Conservation (phyloP, 1,140 invertebrate species). For the Leptopilina clavipes region DNA sequence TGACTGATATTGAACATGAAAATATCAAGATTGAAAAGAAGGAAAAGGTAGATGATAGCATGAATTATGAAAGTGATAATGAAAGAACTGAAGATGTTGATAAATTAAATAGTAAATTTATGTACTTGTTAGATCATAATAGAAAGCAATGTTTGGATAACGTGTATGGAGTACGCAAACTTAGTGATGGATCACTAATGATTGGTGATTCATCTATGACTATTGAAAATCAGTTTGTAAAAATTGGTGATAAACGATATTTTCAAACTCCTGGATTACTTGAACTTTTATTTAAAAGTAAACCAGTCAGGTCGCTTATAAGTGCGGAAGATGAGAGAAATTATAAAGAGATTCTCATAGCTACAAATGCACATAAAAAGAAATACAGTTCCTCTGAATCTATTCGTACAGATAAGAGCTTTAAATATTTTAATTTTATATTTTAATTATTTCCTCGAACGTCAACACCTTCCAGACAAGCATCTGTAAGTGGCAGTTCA, state of each 20-base stretch:
- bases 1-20: background rate
- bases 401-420: constrained; percentile 32
- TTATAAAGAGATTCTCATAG: constrained; percentile 48
- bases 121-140: too few species aligned
- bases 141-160: too few species aligned
- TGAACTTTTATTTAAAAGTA: too few species aligned
- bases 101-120: too few species aligned
- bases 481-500: background rate
- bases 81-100: too few species aligned
- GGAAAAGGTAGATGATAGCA: background rate
- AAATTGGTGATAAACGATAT: too few species aligned
- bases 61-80: background rate
- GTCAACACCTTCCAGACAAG: background rate
- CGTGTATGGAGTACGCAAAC: too few species aligned
- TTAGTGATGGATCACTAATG: too few species aligned
- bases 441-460: constrained; percentile 20
- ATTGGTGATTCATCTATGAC: too few species aligned
- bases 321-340: background rate
- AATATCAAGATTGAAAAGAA: background rate
- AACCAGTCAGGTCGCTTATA: too few species aligned
- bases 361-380: constrained; percentile 51
- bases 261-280: too few species aligned
- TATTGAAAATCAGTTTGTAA: too few species aligned
- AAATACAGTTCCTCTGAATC: constrained; percentile 37
- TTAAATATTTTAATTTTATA: constrained; percentile 43